Base-by-base conservation (phyloP, 1,140 invertebrate genomes). In the Helicoverpa zea region DNA sequence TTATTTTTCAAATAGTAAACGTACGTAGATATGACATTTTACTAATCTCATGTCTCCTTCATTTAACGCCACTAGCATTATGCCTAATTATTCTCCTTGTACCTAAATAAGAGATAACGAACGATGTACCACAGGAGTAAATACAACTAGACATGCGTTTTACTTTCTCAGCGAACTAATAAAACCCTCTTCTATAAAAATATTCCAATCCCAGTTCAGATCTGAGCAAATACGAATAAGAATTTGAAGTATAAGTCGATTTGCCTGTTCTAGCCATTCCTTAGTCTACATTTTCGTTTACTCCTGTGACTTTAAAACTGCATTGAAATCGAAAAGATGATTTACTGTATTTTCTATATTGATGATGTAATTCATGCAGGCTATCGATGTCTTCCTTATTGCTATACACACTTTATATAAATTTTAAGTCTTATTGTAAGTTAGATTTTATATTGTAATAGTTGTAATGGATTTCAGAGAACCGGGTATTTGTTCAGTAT, bases 381-480 rank as follows among this genome's bases (percentile, higher is more conserved):
- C 93, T 94, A 94, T 94, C 88, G 87, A 94, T 94, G 92, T 94
- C 93, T 94, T 94, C 93, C 93, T 94, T 91, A 92, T 92, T 93
- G 92, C 93, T 94, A 94, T 94, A 94, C 89, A 92, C 90, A 94
- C 90, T 93, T 93, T 91, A 84, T 92, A 91, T 90, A 90, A 90
- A 90, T 82, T 88, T 90, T 89, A 89, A 91, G 88, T 90, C 81
- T 77, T 90, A 90, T 76, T 79, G 86, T 93, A 94, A 91, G 91
- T 89, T 92, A 93, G 90, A 88, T 89, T 90, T 87, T 91, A 90
- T 88, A 85, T 89, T 82, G 77, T 82, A 84, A 78, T 63, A 80
- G 76, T 75, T 47, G 11, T 61, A 76, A 61, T 23, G 54, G 14
- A 73, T 18, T 35, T 49, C 43, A 43, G 54, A 13, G n/a, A 12